phyloP scores from a whole-genome alignment of 1,140 invertebrate species.

The Cataglyphis hispanica region DNA sequence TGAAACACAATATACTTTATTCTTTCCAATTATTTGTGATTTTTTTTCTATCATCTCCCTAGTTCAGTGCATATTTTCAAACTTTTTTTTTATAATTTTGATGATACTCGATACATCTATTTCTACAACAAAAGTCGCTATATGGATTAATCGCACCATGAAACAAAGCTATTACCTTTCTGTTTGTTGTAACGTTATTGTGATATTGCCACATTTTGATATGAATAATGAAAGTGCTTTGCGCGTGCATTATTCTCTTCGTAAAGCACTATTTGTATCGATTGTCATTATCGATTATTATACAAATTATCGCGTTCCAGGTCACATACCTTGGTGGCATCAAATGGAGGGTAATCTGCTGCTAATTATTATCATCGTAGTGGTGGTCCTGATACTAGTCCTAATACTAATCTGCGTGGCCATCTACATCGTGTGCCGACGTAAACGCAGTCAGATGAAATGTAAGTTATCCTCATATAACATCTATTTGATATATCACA shows the following conservation, averaged over 20 bases:
- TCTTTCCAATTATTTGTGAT: neutral
- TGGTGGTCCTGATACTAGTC: constrained; percentile 91
- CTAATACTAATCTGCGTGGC: constrained; percentile 94
- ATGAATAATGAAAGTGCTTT: neutral
- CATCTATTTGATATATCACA: constrained; percentile 11
- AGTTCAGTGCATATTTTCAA: neutral
- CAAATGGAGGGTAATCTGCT: constrained; percentile 91
- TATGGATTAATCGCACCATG: neutral
- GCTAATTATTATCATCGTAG: constrained; percentile 91
- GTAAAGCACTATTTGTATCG: neutral
- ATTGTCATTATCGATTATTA: neutral
- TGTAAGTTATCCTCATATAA: constrained; percentile 89
- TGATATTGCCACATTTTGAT: neutral
- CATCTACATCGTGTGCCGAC: constrained; percentile 93
- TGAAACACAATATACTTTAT: neutral
- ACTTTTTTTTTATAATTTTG: neutral
- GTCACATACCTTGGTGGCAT: constrained; percentile 91
- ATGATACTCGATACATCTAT: neutral
- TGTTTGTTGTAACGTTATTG: neutral
- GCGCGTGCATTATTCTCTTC: neutral
- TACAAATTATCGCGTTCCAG: constrained; percentile 48
- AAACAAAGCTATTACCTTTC: neutral
- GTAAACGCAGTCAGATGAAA: constrained; percentile 93
- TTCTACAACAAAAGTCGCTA: neutral
- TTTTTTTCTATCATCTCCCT: neutral